phyloP scores from a whole-genome alignment of 2,888 invertebrate genomes.

The Halictus quadricinctus region DNA sequence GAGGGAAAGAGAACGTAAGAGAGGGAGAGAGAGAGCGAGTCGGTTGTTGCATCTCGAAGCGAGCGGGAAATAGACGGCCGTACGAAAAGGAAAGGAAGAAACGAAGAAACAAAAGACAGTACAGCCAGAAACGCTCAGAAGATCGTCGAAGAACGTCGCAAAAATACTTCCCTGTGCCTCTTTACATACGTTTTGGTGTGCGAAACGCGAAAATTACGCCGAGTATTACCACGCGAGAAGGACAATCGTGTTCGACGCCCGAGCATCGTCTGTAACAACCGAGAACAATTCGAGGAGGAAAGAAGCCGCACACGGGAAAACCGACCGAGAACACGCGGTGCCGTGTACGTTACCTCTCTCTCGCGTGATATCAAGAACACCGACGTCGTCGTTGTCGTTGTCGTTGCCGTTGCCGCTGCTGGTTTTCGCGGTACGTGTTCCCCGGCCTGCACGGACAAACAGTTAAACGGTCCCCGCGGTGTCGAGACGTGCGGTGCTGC shows the following conservation, averaged over 20 bases:
- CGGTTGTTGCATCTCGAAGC: conserved; percentile 47
- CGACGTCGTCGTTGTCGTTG: conserved; percentile 24
- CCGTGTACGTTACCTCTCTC: conserved; percentile 47
- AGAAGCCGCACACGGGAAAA: neutral
- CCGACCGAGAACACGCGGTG: conserved; percentile 51
- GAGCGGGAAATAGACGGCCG: conserved; percentile 62
- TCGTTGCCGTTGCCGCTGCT: neutral
- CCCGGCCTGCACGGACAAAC: conserved; percentile 18
- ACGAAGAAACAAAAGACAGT: conserved; percentile 60
- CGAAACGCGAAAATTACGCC: conserved; percentile 48
- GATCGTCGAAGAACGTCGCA: conserved; percentile 49
- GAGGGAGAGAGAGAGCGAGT: neutral
- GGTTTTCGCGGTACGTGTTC: conserved; percentile 37
- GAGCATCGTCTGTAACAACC: neutral
- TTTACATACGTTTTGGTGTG: conserved; percentile 49
- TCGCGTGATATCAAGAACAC: conserved; percentile 43
- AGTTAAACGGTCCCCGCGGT: conserved; percentile 38
- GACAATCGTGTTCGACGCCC: conserved; percentile 34
- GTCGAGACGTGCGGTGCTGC: conserved; percentile 53
- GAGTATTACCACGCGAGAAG: conserved; percentile 43
- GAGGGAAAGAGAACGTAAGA: neutral
- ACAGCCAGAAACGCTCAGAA: conserved; percentile 54
- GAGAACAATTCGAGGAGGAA: conserved; percentile 11
- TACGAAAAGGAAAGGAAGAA: conserved; percentile 43
- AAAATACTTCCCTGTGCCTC: conserved; percentile 47